A percentile compares a stretch with the other conserved stretches of the same genome.
Evolutionary conservation across 1,140 invertebrate genomes (phyloP).

Genomic region (Hestina assimilis): DNA sequence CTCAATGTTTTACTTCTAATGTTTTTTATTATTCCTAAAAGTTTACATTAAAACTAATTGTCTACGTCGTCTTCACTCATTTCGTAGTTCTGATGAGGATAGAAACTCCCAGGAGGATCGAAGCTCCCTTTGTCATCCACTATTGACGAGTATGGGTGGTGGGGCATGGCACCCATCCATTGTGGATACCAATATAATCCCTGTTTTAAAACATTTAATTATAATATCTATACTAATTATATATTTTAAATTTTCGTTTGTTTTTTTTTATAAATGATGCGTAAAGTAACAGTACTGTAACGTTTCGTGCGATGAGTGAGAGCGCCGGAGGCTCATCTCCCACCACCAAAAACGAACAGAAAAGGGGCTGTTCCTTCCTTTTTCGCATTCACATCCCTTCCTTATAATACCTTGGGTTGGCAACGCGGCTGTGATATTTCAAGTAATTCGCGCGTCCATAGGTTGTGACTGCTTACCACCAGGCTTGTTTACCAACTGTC

Average conservation of each 20-base stretch:
- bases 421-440: no score
- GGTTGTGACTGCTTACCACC: no score
- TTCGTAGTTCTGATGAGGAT: constrained; percentile 61
- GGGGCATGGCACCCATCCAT: constrained; percentile 65
- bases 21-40: not conserved
- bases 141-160: constrained; percentile 48
- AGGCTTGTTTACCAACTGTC: no score
- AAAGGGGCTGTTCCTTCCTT: no score
- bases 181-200: constrained; percentile 71
- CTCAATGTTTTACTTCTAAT: not conserved
- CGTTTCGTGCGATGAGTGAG: no score
- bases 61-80: constrained; percentile 37
- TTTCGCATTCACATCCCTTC: no score
- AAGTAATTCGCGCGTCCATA: no score
- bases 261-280: no score
- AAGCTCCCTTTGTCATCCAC: constrained; percentile 36
- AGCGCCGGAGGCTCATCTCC: no score
- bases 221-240: not conserved
- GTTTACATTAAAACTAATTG: constrained; percentile 23
- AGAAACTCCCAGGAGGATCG: constrained; percentile 39
- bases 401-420: no score
- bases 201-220: constrained; percentile 26
- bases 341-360: no score
- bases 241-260: constrained; percentile 2
- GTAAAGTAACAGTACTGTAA: no score